Conservation (phyloP, 1,140 invertebrate species). For the Pygmarrhopalites habei region DNA sequence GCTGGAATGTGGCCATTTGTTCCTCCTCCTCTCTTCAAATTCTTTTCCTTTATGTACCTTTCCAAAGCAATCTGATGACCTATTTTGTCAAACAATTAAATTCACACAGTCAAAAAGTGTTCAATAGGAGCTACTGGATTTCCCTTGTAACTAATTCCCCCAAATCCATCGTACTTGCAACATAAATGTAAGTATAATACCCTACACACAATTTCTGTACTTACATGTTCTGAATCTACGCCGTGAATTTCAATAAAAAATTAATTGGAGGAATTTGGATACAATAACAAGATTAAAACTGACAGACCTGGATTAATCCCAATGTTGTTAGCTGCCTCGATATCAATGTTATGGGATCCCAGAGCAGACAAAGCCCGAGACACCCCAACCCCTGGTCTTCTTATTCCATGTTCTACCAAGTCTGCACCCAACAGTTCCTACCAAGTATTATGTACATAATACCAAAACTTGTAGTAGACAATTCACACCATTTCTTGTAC, state of each 20-base stretch:
- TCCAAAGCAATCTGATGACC: conserved; percentile 37
- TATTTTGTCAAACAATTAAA: too few relatives aligned
- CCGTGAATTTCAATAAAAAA: neutral
- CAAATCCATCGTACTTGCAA: neutral
- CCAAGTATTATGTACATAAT: too few relatives aligned
- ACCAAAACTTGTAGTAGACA: too few relatives aligned
- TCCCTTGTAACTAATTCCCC: neutral
- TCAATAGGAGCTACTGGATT: neutral
- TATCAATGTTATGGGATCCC: conserved; percentile 45
- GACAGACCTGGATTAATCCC: conserved; percentile 53
- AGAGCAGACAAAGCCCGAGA: conserved; percentile 55
- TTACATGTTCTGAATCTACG: neutral
- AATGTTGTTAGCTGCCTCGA: conserved; percentile 45
- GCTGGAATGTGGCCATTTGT: conserved; percentile 11
- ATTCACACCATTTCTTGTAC: too few relatives aligned
- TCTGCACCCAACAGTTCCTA: conserved; percentile 82
- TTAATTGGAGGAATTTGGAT: neutral
- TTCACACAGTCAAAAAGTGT: neutral
- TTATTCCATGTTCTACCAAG: conserved; percentile 74
- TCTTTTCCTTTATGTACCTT: conserved; percentile 25
- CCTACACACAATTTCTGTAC: neutral
- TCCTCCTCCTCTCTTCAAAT: conserved; percentile 11
- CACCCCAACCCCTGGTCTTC: conserved; percentile 54
- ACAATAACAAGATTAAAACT: neutral
- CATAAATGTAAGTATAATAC: neutral